Base-by-base conservation (phyloP, 2,888 invertebrate species). In the Listrodromus nycthemerus region DNA sequence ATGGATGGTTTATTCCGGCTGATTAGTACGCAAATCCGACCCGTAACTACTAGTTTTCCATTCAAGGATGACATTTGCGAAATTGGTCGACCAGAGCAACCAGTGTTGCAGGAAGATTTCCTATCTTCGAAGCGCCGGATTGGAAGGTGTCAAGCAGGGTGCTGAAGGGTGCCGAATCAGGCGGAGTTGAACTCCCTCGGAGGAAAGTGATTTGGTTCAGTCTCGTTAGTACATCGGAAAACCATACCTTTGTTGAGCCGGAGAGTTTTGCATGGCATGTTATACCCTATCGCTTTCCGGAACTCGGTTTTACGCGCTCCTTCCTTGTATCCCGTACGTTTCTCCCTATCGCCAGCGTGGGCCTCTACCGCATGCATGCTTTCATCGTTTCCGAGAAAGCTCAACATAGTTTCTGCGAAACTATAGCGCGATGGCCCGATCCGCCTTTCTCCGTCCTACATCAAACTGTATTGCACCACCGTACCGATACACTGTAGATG, bases 251-350 rank as follows among this genome's bases (percentile, higher is more conserved):
- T 10, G 8, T 5, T 30, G 37, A 52, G 41, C 41, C 58, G 41
- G 16, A 21, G 65, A 45, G 16, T 63, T 21, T 21, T 50, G 30
- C 55, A 21, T 55, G 30, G 24, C 45, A 10, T 5, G 24, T 16
- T 58, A 19, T 65, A 21, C 41, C 58, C 61, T 74, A 69, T 74
- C 45, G 82, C 79, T 89, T 87, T 86, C 86, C 83, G 88, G 86
- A 89, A 88, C 83, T 83, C 83, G 81, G 82, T 77, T 88, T 89
- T 88, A 88, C 85, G 86, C 85, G 85, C 84, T 85, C 81, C 83
- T 89, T 89, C 88, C 88, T 84, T 83, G 88, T 88, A 89, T 78
- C 69, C 69, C 45, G 55, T 27, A 48, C 70, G 73, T 58, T 37
- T 13, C 50, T 8, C 48, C 58, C 21, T n/a, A 24, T 21, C 30